Percentiles rank a stretch among this genome's conserved stretches.
These are phyloP conservation scores for Ataeniobius toweri DNA, from an alignment of 2,797 vertebrate species.

Conservation along the genomic window DNA sequence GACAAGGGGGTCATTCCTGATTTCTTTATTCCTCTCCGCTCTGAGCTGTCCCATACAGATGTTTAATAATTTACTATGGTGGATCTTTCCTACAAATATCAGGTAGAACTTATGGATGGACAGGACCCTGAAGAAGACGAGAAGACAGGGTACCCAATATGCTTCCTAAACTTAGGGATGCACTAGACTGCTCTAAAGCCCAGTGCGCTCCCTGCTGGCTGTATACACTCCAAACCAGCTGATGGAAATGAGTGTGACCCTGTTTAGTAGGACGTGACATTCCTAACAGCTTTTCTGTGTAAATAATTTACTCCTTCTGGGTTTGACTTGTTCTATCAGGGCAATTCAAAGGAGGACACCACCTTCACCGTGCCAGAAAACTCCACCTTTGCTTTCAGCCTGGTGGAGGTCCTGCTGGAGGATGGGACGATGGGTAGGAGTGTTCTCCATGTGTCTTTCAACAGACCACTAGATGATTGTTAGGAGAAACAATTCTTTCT, in stretches of 20 bases:
- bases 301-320: not conserved
- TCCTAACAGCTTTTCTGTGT: not conserved
- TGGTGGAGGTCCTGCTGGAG: slow-evolving; percentile 9
- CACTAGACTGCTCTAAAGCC: not conserved
- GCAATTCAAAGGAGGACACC: slow-evolving; percentile 6
- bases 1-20: no score
- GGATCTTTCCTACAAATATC: no score
- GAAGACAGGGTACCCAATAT: no score
- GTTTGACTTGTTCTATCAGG: slow-evolving; percentile 4
- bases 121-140: no score
- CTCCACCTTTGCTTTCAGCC: slow-evolving; percentile 21
- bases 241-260: no score
- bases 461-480: not conserved
- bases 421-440: slow-evolving; percentile 5
- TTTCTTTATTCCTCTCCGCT: no score
- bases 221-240: not conserved
- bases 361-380: slow-evolving; percentile 6
- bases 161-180: no score
- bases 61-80: no score
- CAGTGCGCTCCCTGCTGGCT: not conserved
- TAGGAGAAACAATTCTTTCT: not conserved
- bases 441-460: no score
- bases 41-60: no score
- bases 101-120: no score
- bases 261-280: not conserved